Base-by-base conservation (phyloP, 2,888 invertebrate species). In the Panopea generosa region DNA sequence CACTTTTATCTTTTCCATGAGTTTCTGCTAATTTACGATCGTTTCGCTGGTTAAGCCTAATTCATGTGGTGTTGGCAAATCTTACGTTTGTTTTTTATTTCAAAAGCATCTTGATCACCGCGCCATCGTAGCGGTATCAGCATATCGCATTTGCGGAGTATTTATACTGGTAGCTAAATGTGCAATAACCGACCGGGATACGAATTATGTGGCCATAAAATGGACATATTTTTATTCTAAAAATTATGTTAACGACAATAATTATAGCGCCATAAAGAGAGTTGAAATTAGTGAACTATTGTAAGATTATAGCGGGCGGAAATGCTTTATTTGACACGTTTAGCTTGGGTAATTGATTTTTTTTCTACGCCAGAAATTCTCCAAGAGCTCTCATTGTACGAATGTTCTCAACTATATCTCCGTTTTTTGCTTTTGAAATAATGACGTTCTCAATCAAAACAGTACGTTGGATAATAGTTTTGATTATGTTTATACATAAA, bases 121-220 rank as follows among this genome's bases (percentile, higher is more conserved):
- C n/a, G 52, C 38, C 33, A 50, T 45, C 45, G 6, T 18, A 45
- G 45, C 45, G 45, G 62, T 68, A 68, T 68, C 68, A 50, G 57
- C 45, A 33, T 57, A 74, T 74, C 59, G 50, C 65, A 57, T 70
- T 78, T 55, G 73, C 57, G 18, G 49, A 66, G 65, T 65, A 74
- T 78, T 74, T 53, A 66, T 45, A 24, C 77, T 50, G 61, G 67
- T 29, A 69, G 76, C 49, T 75, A 70, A 76, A 80, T 80, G 73
- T 62, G 80, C 73, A 76, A 80, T 80, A 76, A 76, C 69, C 52
- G 22, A 24, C 49, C 70, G 65, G 80, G 80, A 47, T 50, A 61
- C 70, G 66, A 80, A 76, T 80, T 73, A 74, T 67, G 57, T 45
- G 50, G 70, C 20, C 76, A 80, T 80, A 76, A 80, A 76, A 76